phyloP scores from a whole-genome alignment of 92 coral and sea anemone genomes.

The Siderastrea siderea region DNA sequence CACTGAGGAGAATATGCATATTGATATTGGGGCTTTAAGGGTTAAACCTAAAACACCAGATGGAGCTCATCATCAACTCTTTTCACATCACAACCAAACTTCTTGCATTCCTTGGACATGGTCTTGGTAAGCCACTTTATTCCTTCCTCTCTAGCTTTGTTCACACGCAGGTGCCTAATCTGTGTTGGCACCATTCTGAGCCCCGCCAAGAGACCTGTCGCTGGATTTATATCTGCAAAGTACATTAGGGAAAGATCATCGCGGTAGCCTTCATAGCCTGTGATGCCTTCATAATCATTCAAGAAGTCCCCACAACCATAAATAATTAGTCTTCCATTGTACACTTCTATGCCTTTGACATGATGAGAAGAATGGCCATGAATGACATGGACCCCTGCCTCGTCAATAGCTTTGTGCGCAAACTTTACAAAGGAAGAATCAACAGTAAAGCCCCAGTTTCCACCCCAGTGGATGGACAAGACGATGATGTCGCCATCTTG shows the following conservation, averaged over 20 bases:
- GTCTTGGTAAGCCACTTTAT: slow-evolving; percentile 82
- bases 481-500: slow-evolving; percentile 74
- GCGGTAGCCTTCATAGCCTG: slow-evolving; percentile 77
- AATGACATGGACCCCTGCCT: slow-evolving; percentile 82
- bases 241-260: slow-evolving; percentile 88
- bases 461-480: slow-evolving; percentile 91
- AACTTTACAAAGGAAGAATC: slow-evolving; percentile 71
- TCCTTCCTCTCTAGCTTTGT: slow-evolving; percentile 83
- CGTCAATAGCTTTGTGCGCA: slow-evolving; percentile 87
- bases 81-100: slow-evolving; percentile 73
- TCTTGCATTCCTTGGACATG: slow-evolving; percentile 83
- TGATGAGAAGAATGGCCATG: slow-evolving; percentile 95
- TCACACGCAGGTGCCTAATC: slow-evolving; percentile 80
- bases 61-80: slow-evolving; percentile 77
- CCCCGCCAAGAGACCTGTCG: slow-evolving; percentile 67
- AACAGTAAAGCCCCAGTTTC: slow-evolving; percentile 92
- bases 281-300: slow-evolving; percentile 88
- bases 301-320: slow-evolving; percentile 94
- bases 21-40: no score
- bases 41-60: slow-evolving; percentile 41
- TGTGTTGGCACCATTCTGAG: slow-evolving; percentile 87
- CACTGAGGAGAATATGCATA: no score
- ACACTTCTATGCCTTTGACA: slow-evolving; percentile 85
- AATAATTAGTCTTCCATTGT: slow-evolving; percentile 80
- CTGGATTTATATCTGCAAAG: slow-evolving; percentile 74